Base-by-base conservation (phyloP, 2,888 invertebrate genomes). In the Cryptus armator region DNA sequence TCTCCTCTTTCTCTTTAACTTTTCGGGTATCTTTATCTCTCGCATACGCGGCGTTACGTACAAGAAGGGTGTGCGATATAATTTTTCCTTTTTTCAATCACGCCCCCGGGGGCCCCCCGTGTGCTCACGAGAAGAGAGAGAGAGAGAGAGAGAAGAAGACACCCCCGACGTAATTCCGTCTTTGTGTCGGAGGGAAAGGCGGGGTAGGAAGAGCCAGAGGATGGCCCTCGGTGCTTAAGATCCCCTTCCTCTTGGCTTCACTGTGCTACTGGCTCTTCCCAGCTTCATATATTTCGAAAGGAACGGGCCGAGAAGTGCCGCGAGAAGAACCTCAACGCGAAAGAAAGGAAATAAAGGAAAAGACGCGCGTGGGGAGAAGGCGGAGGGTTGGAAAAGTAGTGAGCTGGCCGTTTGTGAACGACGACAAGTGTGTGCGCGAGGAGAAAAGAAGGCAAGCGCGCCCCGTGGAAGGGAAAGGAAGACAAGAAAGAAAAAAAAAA, bases 41-140 rank as follows among this genome's bases (percentile, higher is more conserved):
- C 71, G 44, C 70, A 32, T 76, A 51, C 62, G 76, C 64, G 43
- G 71, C 37, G 37, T 5, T 37, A 37, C 37, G 37, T 37, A 44
- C 62, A 12, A 19, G 46, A 64, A 51, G 59, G 44, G 70, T 51
- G 81, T 29, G 24, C 64, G 83, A 86, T 87, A 88, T 87, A 88
- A 91, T 90, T 90, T 88, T 89, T 89, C 88, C 86, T 89, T 90
- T 91, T 92, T 91, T 90, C 90, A 91, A 92, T 91, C 91, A 90
- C 90, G 79, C 87, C 88, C 87, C 86, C 87, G 87, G 85, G 85
- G 83, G 66, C 76, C 87, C 86, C 87, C 88, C 24, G 24, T 85
- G 88, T 86, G 89, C 91, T 87, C 88, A 70, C 67, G 68, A 77
- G 77, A 62, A 67, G 37, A 37, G 37, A 37, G 37, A 37, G 37